Conservation (phyloP, 2,113 vertebrate species). For the Malurus elegans region DNA sequence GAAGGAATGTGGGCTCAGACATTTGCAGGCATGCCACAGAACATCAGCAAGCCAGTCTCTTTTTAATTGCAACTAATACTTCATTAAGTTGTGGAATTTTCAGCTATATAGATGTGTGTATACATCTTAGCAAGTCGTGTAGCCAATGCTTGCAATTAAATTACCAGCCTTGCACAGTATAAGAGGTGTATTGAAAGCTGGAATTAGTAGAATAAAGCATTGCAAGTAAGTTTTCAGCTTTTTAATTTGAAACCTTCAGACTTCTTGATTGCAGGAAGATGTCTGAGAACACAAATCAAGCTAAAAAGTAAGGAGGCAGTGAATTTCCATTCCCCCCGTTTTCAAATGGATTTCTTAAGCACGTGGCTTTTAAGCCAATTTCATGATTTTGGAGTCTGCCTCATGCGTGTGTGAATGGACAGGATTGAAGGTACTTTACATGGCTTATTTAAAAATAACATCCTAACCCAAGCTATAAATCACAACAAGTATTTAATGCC, state of each 20-base stretch:
- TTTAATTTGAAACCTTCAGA: not conserved
- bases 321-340: not conserved
- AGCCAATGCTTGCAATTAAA: not conserved
- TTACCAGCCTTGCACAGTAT: not conserved
- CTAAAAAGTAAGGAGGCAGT: not conserved
- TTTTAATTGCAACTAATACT: conserved; percentile 8
- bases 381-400: conserved; percentile 2
- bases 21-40: not conserved
- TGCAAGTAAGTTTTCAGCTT: not conserved
- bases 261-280: not conserved
- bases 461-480: conserved; percentile 56
- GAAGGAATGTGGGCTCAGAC: conserved; percentile 22
- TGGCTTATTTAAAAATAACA: conserved; percentile 63
- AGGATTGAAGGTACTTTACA: conserved; percentile 53
- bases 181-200: not conserved
- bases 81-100: not conserved
- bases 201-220: not conserved
- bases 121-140: not conserved
- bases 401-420: conserved; percentile 9
- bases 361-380: conserved; percentile 8
- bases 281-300: conserved; percentile 10
- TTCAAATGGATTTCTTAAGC: conserved; percentile 8
- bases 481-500: conserved; percentile 57
- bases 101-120: not conserved
- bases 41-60: not conserved